Conservation (phyloP, 2,888 invertebrate species). For the Agrilus cyanescens region DNA sequence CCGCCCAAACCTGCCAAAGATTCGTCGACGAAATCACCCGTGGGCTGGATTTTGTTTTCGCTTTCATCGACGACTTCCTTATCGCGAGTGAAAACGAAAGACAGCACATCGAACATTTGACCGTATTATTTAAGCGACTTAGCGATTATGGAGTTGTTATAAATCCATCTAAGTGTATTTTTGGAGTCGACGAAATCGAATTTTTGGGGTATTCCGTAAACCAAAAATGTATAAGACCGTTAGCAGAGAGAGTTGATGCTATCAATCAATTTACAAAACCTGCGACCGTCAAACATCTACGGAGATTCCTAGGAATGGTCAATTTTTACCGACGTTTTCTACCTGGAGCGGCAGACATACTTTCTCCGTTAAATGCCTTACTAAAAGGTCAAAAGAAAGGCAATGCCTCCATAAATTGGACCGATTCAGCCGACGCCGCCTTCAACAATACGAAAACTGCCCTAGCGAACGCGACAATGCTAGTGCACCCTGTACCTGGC, state of each 20-base stretch:
- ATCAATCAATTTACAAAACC: not conserved
- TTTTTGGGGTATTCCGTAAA: not conserved
- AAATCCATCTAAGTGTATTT: not conserved
- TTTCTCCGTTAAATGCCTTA: not conserved
- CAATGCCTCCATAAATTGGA: slow-evolving; percentile 14
- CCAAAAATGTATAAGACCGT: not conserved
- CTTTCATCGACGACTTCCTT: too few species aligned
- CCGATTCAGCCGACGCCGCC: slow-evolving; percentile 13
- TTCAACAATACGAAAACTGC: slow-evolving; percentile 21
- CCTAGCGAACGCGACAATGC: slow-evolving; percentile 21
- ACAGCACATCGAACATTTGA: not conserved
- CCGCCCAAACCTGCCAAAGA: too few species aligned
- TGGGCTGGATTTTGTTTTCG: too few species aligned
- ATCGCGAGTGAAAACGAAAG: too few species aligned
- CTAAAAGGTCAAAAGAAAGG: not conserved
- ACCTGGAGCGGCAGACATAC: not conserved
- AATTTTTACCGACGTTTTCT: not conserved
- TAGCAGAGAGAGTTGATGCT: not conserved
- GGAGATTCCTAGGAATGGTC: not conserved
- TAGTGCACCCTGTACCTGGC: slow-evolving; percentile 15
- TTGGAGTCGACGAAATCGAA: not conserved
- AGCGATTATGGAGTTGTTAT: too few species aligned
- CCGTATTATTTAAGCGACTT: not conserved
- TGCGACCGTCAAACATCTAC: not conserved
- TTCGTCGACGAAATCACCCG: too few species aligned